Evolutionary conservation across 2,888 invertebrate genomes (phyloP).

Genomic region (Julus scanicus): DNA sequence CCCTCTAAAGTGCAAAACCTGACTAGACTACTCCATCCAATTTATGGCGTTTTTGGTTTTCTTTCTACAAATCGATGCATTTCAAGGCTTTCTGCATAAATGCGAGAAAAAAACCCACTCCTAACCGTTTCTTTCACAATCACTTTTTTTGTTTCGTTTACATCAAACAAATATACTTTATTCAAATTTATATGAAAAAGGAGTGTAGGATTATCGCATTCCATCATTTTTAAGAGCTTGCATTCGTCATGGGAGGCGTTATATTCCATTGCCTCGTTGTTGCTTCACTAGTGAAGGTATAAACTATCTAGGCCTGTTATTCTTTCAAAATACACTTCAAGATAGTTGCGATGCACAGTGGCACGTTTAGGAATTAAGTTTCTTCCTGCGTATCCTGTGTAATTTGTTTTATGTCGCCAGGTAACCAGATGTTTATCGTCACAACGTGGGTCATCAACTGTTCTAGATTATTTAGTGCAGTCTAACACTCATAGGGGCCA

Average conservation of each 20-base stretch:
- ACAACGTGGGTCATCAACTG: neutral
- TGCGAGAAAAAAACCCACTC: neutral
- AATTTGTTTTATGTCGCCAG: conserved; percentile 4
- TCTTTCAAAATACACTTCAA: neutral
- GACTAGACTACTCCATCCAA: conserved; percentile 40
- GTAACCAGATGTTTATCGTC: neutral
- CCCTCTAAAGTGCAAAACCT: conserved; percentile 1
- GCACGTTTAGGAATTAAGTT: neutral
- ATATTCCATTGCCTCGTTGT: neutral
- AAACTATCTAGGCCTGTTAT: neutral
- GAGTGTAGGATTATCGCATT: neutral
- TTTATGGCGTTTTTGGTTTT: conserved; percentile 39
- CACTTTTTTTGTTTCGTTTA: neutral
- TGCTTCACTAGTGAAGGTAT: neutral
- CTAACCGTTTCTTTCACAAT: neutral
- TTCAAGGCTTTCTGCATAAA: neutral
- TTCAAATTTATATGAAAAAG: neutral
- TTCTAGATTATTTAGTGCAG: neutral
- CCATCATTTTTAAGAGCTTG: neutral
- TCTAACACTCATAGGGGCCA: too few species aligned
- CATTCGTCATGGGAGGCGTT: neutral
- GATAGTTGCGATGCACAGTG: neutral
- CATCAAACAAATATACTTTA: neutral
- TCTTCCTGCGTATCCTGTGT: neutral
- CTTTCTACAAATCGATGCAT: conserved; percentile 43